A percentile compares a stretch with the other conserved stretches of the same genome.
Evolutionary conservation across 2,888 invertebrate species (phyloP).

Genomic region (Tiliacea citrago): DNA sequence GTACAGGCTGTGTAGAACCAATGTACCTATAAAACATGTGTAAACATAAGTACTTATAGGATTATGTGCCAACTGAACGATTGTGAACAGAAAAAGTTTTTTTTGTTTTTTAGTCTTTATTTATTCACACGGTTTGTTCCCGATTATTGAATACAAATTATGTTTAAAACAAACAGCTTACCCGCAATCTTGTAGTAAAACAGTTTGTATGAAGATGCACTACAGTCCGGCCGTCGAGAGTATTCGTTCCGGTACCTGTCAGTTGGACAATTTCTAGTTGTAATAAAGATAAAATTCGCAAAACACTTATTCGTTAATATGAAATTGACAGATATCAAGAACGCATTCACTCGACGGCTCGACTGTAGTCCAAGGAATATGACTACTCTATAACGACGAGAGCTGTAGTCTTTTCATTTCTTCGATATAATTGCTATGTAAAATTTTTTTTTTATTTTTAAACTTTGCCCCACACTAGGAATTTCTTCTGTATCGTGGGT

Average conservation of each 20-base stretch:
- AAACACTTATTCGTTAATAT: no score
- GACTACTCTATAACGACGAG: no score
- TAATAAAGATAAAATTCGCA: no score
- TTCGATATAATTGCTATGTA: neutral
- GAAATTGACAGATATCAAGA: no score
- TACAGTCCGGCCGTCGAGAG: no score
- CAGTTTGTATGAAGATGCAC: neutral
- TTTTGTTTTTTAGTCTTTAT: neutral
- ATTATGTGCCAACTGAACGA: neutral
- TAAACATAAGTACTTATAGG: neutral
- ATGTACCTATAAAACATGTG: neutral
- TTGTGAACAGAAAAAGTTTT: neutral
- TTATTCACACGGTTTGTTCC: neutral
- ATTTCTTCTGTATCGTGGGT: no score
- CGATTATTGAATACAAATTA: neutral
- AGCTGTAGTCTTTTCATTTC: neutral
- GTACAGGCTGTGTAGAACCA: neutral
- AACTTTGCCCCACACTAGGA: no score
- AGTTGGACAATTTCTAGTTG: no score
- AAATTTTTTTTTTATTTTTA: no score
- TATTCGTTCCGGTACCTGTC: no score
- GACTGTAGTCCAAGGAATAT: no score
- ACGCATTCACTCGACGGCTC: no score
- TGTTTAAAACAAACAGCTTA: neutral
- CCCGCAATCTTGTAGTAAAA: neutral